Conservation (phyloP, 2,888 invertebrate genomes). For the Plebejus anna region DNA sequence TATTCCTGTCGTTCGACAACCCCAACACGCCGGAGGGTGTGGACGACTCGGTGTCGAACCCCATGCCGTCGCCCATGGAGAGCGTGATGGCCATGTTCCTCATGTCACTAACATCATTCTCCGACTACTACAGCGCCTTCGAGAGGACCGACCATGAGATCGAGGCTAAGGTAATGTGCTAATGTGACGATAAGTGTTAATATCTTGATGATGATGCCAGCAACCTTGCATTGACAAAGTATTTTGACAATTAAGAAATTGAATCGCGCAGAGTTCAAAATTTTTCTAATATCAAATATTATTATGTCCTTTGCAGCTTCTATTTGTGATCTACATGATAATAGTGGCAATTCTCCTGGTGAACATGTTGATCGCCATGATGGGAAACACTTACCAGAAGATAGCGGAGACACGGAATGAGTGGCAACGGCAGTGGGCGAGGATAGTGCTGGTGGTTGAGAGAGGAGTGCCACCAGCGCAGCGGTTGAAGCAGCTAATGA, state of each 20-base stretch:
- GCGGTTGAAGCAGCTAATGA: conserved; percentile 89
- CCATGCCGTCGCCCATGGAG: conserved; percentile 95
- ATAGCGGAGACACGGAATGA: conserved; percentile 98
- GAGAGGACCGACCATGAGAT: conserved; percentile 92
- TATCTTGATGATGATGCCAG: no score
- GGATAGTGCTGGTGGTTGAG: conserved; percentile 98
- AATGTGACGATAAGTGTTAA: background rate
- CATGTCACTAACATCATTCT: conserved; percentile 98
- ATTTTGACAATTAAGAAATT: no score
- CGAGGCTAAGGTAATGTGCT: conserved; percentile 87
- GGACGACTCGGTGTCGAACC: conserved; percentile 90
- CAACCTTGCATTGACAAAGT: no score
- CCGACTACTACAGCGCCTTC: conserved; percentile 95
- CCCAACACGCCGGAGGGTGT: conserved; percentile 90
- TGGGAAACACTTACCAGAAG: conserved; percentile 99
- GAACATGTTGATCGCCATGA: conserved; percentile 99
- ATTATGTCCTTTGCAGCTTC: conserved; percentile 71
- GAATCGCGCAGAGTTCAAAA: no score
- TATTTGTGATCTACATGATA: conserved; percentile 98
- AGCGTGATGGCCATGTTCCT: conserved; percentile 98
- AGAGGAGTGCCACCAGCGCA: conserved; percentile 96
- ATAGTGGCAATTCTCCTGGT: conserved; percentile 96
- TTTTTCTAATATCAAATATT: no score
- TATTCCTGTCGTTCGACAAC: conserved; percentile 93
- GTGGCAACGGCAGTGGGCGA: conserved; percentile 99